Evolutionary conservation across 2,797 vertebrate species (phyloP).

Genomic region (Sandelia bainsii): DNA sequence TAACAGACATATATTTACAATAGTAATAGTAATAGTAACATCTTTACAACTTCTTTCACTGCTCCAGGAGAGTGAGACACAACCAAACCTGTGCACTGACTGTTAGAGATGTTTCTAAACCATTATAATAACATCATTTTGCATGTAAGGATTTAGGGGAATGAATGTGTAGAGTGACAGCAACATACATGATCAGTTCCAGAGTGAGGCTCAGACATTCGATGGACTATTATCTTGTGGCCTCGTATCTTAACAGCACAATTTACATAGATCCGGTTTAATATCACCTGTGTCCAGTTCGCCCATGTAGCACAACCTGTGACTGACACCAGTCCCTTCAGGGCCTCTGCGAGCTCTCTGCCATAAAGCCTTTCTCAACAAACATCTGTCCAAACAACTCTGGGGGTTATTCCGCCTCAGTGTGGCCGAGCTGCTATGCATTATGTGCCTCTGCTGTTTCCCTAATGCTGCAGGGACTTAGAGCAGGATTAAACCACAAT

Average conservation of each 20-base stretch:
- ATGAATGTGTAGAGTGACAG: too few species aligned
- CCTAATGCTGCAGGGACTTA: slow-evolving; percentile 71
- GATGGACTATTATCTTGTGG: too few species aligned
- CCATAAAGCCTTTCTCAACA: slow-evolving; percentile 47
- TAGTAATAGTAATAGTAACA: background rate
- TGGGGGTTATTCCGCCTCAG: slow-evolving; percentile 34
- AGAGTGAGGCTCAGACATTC: too few species aligned
- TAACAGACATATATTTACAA: background rate
- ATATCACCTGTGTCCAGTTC: slow-evolving; percentile 10
- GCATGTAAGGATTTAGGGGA: too few species aligned
- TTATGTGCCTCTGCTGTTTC: slow-evolving; percentile 58
- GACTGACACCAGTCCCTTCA: slow-evolving; percentile 24
- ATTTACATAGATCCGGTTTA: background rate
- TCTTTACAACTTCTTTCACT: background rate
- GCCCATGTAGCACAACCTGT: slow-evolving; percentile 1
- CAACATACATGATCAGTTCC: too few species aligned
- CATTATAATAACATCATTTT: too few species aligned
- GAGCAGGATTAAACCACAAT: slow-evolving; percentile 72
- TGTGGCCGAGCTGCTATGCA: slow-evolving; percentile 47
- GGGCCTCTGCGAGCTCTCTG: slow-evolving; percentile 7
- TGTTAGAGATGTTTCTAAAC: too few species aligned
- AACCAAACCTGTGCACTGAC: background rate
- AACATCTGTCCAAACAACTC: slow-evolving; percentile 73
- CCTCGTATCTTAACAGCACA: background rate
- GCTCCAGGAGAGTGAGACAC: background rate